Base-by-base conservation (phyloP, 92 coral and sea anemone genomes). In the Anthopleura xanthogrammica region DNA sequence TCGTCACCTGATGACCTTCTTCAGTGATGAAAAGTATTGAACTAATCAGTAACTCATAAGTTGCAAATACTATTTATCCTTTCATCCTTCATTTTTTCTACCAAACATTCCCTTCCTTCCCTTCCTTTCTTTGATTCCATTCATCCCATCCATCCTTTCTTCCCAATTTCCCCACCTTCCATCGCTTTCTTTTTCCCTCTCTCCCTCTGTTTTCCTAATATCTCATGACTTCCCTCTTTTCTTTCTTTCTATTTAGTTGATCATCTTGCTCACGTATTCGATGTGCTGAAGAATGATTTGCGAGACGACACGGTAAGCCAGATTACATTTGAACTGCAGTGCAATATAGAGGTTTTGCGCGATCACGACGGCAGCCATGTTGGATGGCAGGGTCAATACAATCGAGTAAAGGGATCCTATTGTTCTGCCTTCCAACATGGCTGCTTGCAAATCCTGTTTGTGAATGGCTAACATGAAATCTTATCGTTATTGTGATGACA, bases 241-340 rank as follows among this genome's bases (percentile, higher is more conserved):
- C 2, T 46, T 36, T 23, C 79, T 60, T 16, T 66, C 48, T 83
- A 75, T 46, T 64, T 64, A 95, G 98, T 94, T 41, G 98, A 96
- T 81, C 86, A 92, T 77, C 85, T 96, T 82, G 95, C 98, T 12
- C 98, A 92, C 82, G 95, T 93, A 56, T 94, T 96, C 88, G 99
- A 96, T 76, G 95, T 96, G 13, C 93, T 96, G 50, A 96, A 96
- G 85, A 92, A 87, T 41, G 98, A 96, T 70, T 85, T 96, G 41
- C 91, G 97, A 56, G 99, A 94, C 12, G 96, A 96, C 81, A 86
- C 87, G 90, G 99, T 96, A 86, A 75, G 91, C 79, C 65, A 14
- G 12, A 43, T n/a, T 41, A 19, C 46, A 23, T 55, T 5, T 6
- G 48, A 7, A 40, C 54, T 6, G 1, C 20, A 4, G 17, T 40